Percentiles rank a stretch among this genome's conserved stretches.
phyloP scores from a whole-genome alignment of 2,797 vertebrate genomes.

The Poeciliopsis gracilis region DNA sequence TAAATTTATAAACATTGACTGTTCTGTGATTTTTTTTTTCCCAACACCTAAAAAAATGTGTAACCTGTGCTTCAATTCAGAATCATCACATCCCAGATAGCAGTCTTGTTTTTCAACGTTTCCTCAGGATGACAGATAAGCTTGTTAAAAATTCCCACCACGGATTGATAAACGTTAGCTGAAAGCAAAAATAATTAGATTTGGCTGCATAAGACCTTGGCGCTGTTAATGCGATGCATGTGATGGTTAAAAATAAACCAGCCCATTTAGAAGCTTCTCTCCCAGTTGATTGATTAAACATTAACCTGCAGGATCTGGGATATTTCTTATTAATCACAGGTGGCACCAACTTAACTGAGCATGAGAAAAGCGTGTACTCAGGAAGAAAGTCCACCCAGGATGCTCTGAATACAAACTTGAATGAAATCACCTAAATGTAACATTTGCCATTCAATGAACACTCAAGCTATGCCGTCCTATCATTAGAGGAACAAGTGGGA shows the following conservation, averaged over 20 bases:
- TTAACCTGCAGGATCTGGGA: conserved; percentile 79
- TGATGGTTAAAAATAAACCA: conserved; percentile 73
- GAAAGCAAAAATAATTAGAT: conserved; percentile 63
- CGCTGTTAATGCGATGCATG: conserved; percentile 62
- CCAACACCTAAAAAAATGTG: not conserved
- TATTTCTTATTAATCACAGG: conserved; percentile 81
- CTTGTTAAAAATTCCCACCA: conserved; percentile 47
- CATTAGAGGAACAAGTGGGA: conserved; percentile 24
- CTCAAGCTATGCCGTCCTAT: conserved; percentile 45
- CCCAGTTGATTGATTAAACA: conserved; percentile 76
- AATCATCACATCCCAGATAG: not conserved
- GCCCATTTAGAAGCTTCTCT: conserved; percentile 69
- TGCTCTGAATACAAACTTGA: conserved; percentile 8
- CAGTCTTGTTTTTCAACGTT: conserved; percentile 13
- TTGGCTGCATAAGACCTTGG: conserved; percentile 44
- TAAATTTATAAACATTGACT: not conserved
- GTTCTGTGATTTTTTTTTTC: not conserved
- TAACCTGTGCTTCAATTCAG: conserved; percentile 16
- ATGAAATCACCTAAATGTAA: conserved; percentile 53
- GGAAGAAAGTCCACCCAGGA: conserved; percentile 23
- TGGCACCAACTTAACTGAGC: conserved; percentile 71
- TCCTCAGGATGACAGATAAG: not conserved
- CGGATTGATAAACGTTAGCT: conserved; percentile 57
- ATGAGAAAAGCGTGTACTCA: conserved; percentile 40
- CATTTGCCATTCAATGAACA: conserved; percentile 45